phyloP scores from a whole-genome alignment of 2,113 vertebrate genomes.

The Barnardius zonarius region DNA sequence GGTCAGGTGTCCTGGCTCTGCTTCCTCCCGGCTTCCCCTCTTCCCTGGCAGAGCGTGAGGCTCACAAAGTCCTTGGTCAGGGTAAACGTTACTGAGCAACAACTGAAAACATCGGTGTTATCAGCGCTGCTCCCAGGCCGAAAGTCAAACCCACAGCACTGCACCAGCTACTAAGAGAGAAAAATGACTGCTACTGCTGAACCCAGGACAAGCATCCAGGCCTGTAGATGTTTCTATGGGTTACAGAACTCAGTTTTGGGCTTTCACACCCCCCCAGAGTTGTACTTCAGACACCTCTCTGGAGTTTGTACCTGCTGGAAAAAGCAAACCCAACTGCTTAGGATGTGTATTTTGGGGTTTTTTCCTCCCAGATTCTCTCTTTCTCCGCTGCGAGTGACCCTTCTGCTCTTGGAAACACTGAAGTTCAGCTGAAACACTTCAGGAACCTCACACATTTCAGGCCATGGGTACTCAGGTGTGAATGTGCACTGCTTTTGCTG shows the following conservation, averaged over 20 bases:
- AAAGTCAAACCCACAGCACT: too few species aligned
- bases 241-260: not conserved
- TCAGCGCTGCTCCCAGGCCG: too few species aligned
- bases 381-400: not conserved
- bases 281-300: not conserved
- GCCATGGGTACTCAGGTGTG: not conserved
- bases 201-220: not conserved
- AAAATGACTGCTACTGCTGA: too few species aligned
- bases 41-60: too few species aligned
- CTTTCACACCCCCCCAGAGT: not conserved
- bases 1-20: too few species aligned
- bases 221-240: not conserved
- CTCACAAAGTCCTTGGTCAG: too few species aligned
- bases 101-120: too few species aligned
- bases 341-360: accelerated
- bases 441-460: not conserved
- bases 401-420: not conserved
- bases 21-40: too few species aligned
- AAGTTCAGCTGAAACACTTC: not conserved
- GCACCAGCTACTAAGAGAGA: too few species aligned
- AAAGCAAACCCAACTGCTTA: not conserved
- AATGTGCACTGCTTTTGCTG: not conserved
- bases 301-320: not conserved
- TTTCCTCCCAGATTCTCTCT: not conserved
- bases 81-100: too few species aligned